Evolutionary conservation across 2,888 invertebrate genomes (phyloP).

Genomic region (Nymphalis polychloros): DNA sequence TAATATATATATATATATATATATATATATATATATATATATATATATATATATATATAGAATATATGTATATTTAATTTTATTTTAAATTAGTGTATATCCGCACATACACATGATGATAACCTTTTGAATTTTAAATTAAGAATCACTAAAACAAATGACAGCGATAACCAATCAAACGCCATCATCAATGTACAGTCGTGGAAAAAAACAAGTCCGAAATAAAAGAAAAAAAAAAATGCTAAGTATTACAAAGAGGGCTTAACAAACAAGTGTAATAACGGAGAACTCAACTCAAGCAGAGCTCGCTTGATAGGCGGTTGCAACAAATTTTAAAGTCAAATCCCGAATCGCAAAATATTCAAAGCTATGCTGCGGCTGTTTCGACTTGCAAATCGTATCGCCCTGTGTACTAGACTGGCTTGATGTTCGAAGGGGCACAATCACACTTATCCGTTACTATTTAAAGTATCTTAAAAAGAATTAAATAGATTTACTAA

Average conservation of each 20-base stretch:
- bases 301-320: constrained; percentile 59
- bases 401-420: constrained; percentile 39
- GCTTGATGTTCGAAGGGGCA: constrained; percentile 19
- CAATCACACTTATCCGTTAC: constrained; percentile 10
- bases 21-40: too few species aligned
- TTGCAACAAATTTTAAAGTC: constrained; percentile 73
- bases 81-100: too few species aligned
- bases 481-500: neutral
- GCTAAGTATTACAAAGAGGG: constrained; percentile 25
- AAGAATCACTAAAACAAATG: neutral
- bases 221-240: constrained; percentile 21
- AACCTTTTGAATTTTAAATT: neutral
- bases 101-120: too few species aligned
- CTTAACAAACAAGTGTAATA: constrained; percentile 43
- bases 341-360: constrained; percentile 72
- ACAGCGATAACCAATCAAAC: too few species aligned
- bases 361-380: constrained; percentile 64
- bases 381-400: constrained; percentile 70
- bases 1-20: too few species aligned
- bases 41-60: too few species aligned
- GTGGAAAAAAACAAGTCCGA: constrained; percentile 4
- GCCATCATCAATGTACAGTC: constrained; percentile 3
- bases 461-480: neutral
- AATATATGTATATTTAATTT: too few species aligned
- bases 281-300: constrained; percentile 46